phyloP scores from a whole-genome alignment of 2,888 invertebrate species.

The Agriotes lineatus region DNA sequence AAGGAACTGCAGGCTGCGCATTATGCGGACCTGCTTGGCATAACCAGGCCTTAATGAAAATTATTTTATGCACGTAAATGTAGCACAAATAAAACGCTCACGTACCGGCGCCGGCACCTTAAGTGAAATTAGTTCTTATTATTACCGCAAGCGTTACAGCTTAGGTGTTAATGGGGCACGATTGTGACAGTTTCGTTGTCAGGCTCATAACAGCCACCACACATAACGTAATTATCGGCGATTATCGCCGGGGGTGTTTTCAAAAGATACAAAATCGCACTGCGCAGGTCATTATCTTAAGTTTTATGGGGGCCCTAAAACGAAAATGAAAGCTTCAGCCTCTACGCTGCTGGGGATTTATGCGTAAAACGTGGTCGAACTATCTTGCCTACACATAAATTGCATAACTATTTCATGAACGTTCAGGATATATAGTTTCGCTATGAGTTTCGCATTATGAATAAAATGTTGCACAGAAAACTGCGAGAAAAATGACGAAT shows the following conservation, averaged over 20 bases:
- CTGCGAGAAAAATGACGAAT: constrained; percentile 17
- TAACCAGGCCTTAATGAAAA: constrained; percentile 9
- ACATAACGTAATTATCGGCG: neutral
- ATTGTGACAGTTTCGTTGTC: constrained; percentile 4
- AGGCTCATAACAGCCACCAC: neutral
- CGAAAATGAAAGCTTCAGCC: no score
- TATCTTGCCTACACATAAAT: neutral
- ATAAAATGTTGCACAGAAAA: constrained; percentile 20
- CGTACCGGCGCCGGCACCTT: constrained; percentile 14
- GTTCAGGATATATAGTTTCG: neutral
- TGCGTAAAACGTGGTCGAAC: neutral
- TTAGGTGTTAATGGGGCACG: constrained; percentile 7
- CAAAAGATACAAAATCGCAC: neutral
- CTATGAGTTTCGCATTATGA: constrained; percentile 11
- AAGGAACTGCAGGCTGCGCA: constrained; percentile 17
- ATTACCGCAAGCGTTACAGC: neutral
- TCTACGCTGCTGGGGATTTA: no score
- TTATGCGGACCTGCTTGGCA: constrained; percentile 18
- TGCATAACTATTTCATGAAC: neutral
- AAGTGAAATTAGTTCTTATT: constrained; percentile 18
- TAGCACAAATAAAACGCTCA: constrained; percentile 23
- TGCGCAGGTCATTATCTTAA: neutral
- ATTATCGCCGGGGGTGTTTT: neutral
- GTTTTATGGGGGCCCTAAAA: neutral
- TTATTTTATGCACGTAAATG: constrained; percentile 31